These are phyloP conservation scores for Cheilosia pagana DNA, from an alignment of 2,888 invertebrate genomes.

Conservation along the genomic window DNA sequence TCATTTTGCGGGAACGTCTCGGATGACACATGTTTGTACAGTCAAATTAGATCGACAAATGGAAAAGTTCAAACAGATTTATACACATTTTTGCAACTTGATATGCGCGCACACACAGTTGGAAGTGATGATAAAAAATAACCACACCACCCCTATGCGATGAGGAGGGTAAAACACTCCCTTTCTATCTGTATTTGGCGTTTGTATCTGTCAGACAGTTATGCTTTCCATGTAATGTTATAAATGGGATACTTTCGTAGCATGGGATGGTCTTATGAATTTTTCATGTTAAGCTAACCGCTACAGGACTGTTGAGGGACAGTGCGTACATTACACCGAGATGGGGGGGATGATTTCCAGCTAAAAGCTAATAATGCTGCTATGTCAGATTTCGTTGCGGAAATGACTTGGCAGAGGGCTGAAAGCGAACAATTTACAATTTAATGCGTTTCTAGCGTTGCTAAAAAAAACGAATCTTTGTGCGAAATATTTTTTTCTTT, in stretches of 20 bases:
- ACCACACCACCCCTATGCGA: constrained; percentile 1
- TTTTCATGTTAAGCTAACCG: constrained; percentile 48
- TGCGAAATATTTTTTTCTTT: background rate
- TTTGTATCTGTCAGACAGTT: constrained; percentile 39
- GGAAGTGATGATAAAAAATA: constrained; percentile 36
- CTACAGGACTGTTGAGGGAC: constrained; percentile 24
- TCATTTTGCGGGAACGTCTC: constrained; percentile 6
- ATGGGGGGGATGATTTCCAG: constrained; percentile 23
- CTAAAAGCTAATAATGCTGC: constrained; percentile 52
- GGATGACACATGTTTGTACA: constrained; percentile 1
- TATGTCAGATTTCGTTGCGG: constrained; percentile 19
- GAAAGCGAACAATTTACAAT: background rate
- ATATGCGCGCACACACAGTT: constrained; percentile 9
- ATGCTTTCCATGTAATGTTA: constrained; percentile 39
- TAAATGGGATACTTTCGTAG: constrained; percentile 39
- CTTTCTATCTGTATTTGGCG: constrained; percentile 11
- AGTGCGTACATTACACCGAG: background rate
- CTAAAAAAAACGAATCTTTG: background rate
- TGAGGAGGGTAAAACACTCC: constrained; percentile 7
- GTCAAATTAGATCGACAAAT: constrained; percentile 14
- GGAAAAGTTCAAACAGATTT: constrained; percentile 51
- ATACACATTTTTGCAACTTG: constrained; percentile 9
- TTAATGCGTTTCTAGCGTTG: background rate
- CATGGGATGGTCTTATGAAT: constrained; percentile 41
- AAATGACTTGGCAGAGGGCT: constrained; percentile 20